Evolutionary conservation across 35 echinoderm and acorn worm species (phyloP), one percentile per base, ranked within the genome.

Genomic region (Diadema setosum): DNA sequence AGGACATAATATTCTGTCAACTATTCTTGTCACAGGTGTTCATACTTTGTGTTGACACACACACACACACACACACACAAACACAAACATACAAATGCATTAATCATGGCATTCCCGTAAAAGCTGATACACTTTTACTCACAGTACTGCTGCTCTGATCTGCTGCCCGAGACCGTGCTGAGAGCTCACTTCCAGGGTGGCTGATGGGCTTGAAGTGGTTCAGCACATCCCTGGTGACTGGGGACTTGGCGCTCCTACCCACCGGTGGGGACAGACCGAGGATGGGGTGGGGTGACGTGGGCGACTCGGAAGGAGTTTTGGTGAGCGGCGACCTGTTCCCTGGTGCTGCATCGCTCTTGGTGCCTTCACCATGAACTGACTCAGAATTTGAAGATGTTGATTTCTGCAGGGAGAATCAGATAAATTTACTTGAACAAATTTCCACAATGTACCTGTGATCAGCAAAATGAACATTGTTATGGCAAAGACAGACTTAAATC

Each of bases 131-230:
- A n/a, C n/a, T n/a, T n/a, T n/a, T 33, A 78, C 73, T 78, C 40
- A 78, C 73, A 21, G 73, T 42, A 36, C 73, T 78, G 24, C 73
- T 14, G 36, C 73, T 78, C 4, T 35, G 36, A 21, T 78, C 73
- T 9, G 35, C 20, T 52, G 9, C 48, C 48, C 9, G 9, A 9
- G 73, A 78, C 73, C 73, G 39, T 14, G 15, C 73, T n/a, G 73
- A 78, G 27, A 39, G 12, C n/a, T 78, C 73, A 78, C 73, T 78
- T 17, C 37, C 73, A n/a, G 73, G 73, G 4, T 78, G 73, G 37
- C 73, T 78, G 39, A 78, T 78, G 73, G 73, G 73, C 25, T 44
- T 78, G 73, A 78, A 78, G 40, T 78, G 73, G 40, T 41, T 78
- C 12, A 78, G 73, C 33, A 78, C 73, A 21, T 78, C 73, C 40